These are phyloP conservation scores for Larimichthys crocea DNA, from an alignment of 2,113 vertebrate species.

Conservation along the genomic window DNA sequence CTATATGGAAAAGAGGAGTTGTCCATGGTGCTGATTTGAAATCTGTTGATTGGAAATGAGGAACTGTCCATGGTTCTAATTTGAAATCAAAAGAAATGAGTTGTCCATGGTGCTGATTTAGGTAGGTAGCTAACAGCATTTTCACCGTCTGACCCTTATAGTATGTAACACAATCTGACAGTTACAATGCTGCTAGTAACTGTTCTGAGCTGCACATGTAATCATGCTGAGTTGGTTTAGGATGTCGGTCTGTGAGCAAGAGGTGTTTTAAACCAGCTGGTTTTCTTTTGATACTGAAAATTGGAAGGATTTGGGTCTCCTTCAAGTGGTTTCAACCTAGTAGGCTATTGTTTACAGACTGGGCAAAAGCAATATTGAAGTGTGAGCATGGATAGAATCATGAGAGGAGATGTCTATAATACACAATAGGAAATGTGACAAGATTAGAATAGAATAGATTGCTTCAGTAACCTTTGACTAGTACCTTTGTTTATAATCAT, in stretches of 20 bases:
- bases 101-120: not conserved
- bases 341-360: constrained; percentile 1
- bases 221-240: constrained; percentile 37
- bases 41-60: no score
- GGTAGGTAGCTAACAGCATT: no score
- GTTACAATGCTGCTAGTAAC: constrained; percentile 6
- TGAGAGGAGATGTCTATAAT: not conserved
- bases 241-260: not conserved
- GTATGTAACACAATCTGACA: constrained; percentile 25
- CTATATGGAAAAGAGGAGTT: not conserved
- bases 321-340: not conserved
- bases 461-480: constrained; percentile 32
- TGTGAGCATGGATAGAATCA: not conserved
- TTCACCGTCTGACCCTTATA: not conserved
- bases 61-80: not conserved
- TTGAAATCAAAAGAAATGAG: not conserved
- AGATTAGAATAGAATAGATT: constrained; percentile 43
- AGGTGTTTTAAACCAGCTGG: constrained; percentile 17
- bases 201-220: constrained; percentile 20
- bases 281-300: constrained; percentile 1
- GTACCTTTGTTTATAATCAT: constrained; percentile 10
- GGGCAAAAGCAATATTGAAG: constrained; percentile 11
- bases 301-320: not conserved
- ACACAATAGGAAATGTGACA: constrained; percentile 6
- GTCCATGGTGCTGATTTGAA: constrained; percentile 21